Evolutionary conservation across 2,888 invertebrate species (phyloP), one percentile per base, ranked within the genome.

Genomic region (Drosophila borealis): DNA sequence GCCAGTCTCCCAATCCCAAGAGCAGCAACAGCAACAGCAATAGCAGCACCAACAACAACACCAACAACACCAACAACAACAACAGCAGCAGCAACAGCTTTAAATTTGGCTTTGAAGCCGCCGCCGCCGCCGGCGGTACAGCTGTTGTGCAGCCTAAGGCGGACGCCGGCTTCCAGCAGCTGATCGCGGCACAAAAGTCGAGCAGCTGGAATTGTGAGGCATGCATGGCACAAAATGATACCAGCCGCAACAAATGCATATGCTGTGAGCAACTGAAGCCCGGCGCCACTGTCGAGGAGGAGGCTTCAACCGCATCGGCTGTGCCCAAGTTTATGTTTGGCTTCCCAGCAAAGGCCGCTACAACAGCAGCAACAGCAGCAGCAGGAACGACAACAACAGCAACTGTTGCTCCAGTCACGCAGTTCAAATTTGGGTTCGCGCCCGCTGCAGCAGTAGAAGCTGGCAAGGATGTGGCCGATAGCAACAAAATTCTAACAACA

Each of bases 121-220:
- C 33, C 11, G 37, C 33, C 13, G 11, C 46, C 8, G 21, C 33
- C 3, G 36, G 34, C 3, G 36, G 34, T 5, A 37, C 46, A 13
- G 21, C 53, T 29, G 53, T 4, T 29, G 21, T 53, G 9, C 51
- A 48, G 6, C 53, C 68, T 2, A 63, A 80, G 41, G 42, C 78
- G 4, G 90, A 93, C 55, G 83, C 89, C 29, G 92, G 92, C 29
- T 93, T 93, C 39, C 88, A 92, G 75, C 75, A 88, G 3, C 61
- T 92, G 50, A 90, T 89, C 33, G 90, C 87, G 3, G 79, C 89
- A 25, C 92, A 93, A 63, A 90, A 89, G 61, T 69, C 79, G 0
- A 77, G 80, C n/a, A 92, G 93, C 60, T 95, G 95, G 95, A 94
- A 94, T 67, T 95, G 95, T 88, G 91, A 92, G 13, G 93, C 93